A percentile compares a stretch with the other conserved stretches of the same genome.
Conservation (phyloP, 2,888 invertebrate species). For the Papilio protenor region DNA sequence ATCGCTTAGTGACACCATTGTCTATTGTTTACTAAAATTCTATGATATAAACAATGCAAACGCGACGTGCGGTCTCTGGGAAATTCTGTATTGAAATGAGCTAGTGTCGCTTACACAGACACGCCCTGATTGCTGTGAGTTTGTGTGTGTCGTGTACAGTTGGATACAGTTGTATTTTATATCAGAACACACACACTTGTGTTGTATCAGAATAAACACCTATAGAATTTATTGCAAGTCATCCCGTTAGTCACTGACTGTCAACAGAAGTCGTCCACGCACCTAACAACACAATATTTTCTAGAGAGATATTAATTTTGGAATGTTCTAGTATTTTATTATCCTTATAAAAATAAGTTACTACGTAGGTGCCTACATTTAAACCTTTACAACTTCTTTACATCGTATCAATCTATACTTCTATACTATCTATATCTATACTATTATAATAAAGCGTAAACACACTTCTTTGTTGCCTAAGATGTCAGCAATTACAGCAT, state of each 20-base stretch:
- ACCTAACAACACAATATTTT: neutral
- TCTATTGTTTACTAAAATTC: constrained; percentile 39
- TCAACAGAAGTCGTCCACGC: neutral
- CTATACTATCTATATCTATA: too few species aligned
- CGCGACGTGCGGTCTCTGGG: constrained; percentile 27
- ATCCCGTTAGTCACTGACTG: neutral
- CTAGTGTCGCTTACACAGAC: neutral
- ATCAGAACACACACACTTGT: neutral
- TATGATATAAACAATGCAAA: neutral
- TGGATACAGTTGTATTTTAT: neutral
- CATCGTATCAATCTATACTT: neutral
- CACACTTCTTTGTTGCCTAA: too few species aligned
- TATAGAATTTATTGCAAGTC: constrained; percentile 9
- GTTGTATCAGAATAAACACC: neutral
- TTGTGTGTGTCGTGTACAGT: neutral
- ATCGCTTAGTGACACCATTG: constrained; percentile 56
- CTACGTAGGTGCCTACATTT: neutral
- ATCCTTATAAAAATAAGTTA: neutral
- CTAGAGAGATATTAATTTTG: neutral
- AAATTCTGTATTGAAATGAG: constrained; percentile 25
- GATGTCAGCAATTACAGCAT: too few species aligned
- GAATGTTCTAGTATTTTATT: constrained; percentile 5
- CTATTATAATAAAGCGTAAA: too few species aligned
- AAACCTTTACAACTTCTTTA: neutral
- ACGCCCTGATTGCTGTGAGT: neutral